Conservation (phyloP, 2,113 vertebrate genomes). For the Sialia sialis region DNA sequence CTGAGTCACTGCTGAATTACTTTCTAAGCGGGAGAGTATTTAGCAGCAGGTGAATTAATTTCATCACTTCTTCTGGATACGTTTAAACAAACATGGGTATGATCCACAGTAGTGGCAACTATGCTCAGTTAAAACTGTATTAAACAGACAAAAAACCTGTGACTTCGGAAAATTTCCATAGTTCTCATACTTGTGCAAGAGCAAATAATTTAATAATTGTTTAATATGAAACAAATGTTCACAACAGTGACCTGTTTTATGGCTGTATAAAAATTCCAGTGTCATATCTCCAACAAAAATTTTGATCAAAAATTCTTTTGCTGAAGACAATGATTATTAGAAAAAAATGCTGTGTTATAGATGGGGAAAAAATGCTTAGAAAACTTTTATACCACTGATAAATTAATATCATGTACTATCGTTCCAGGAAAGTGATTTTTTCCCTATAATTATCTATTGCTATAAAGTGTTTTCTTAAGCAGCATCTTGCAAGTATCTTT, state of each 20-base stretch:
- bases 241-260: neutral
- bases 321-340: neutral
- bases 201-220: neutral
- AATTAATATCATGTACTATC: neutral
- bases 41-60: neutral
- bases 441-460: neutral
- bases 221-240: neutral
- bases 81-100: neutral
- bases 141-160: neutral
- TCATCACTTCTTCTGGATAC: neutral
- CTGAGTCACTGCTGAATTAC: neutral
- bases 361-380: neutral
- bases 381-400: neutral
- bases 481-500: neutral
- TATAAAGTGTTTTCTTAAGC: neutral
- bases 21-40: neutral
- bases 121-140: neutral
- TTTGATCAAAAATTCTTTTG: constrained; percentile 19
- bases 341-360: neutral
- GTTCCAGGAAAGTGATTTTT: neutral
- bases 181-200: neutral
- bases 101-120: neutral
- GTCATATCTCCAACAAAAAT: neutral
- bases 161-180: neutral
- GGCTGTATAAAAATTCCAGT: neutral